phyloP scores from a whole-genome alignment of 2,113 vertebrate species.

The Salminus brasiliensis region DNA sequence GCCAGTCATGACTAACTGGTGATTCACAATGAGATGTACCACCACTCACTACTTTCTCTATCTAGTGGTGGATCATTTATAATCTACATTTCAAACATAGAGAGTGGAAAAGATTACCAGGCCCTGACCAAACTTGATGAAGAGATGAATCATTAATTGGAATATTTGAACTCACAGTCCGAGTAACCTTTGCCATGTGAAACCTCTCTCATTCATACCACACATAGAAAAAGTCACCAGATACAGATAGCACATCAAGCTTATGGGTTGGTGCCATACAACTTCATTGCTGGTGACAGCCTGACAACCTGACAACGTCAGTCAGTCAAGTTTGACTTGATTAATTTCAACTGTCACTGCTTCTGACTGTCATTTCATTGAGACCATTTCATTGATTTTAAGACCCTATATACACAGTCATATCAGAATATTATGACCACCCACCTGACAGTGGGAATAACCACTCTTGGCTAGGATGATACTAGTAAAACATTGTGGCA shows the following conservation, averaged over 20 bases:
- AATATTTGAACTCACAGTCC: neutral
- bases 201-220: no score
- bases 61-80: neutral
- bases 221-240: neutral
- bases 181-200: neutral
- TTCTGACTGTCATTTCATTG: no score
- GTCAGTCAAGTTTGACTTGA: no score
- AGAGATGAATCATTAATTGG: neutral
- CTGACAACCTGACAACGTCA: no score
- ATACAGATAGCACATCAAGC: neutral
- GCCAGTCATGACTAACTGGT: neutral
- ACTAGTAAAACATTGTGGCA: no score
- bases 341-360: no score
- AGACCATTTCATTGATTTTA: no score
- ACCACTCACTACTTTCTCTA: neutral
- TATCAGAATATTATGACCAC: no score
- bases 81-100: neutral
- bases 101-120: neutral
- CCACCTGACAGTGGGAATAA: no score
- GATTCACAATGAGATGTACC: neutral
- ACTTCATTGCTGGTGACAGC: no score
- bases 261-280: neutral
- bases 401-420: no score
- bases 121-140: neutral
- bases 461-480: no score